Percentiles rank a stretch among this genome's conserved stretches.
These are phyloP conservation scores for Chelonus insularis DNA, from an alignment of 1,140 invertebrate genomes.

Conservation along the genomic window DNA sequence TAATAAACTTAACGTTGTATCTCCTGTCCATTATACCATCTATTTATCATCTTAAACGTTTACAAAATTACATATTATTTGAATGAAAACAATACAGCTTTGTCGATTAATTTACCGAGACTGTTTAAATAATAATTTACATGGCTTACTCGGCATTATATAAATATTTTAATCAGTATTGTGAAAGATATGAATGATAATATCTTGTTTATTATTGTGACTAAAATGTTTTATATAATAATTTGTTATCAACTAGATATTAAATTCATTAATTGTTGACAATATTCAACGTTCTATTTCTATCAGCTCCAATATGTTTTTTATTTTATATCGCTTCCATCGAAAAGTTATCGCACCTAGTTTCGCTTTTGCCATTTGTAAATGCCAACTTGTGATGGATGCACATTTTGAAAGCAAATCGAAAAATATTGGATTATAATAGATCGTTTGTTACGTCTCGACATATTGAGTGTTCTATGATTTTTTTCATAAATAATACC, in stretches of 20 bases:
- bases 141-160: too few relatives aligned
- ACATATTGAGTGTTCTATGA: conserved; percentile 6
- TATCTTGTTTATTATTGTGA: too few relatives aligned
- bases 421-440: conserved; percentile 5
- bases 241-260: too few relatives aligned
- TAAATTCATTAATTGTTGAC: too few relatives aligned
- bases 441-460: conserved; percentile 3
- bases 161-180: too few relatives aligned
- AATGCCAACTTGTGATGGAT: conserved; percentile 13
- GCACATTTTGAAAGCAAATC: conserved; percentile 15
- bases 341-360: conserved; percentile 1
- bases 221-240: too few relatives aligned
- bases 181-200: too few relatives aligned
- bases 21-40: background rate
- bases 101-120: background rate
- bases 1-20: background rate
- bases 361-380: conserved; percentile 1
- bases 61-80: background rate
- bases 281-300: too few relatives aligned
- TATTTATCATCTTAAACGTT: background rate
- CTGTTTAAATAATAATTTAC: background rate
- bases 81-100: conserved; percentile 2
- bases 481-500: background rate
- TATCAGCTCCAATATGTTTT: too few relatives aligned
- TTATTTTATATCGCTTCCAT: conserved; percentile 4